Evolutionary conservation across 1,140 invertebrate species (phyloP), one percentile per base, ranked within the genome.

Genomic region (Nymphalis io): DNA sequence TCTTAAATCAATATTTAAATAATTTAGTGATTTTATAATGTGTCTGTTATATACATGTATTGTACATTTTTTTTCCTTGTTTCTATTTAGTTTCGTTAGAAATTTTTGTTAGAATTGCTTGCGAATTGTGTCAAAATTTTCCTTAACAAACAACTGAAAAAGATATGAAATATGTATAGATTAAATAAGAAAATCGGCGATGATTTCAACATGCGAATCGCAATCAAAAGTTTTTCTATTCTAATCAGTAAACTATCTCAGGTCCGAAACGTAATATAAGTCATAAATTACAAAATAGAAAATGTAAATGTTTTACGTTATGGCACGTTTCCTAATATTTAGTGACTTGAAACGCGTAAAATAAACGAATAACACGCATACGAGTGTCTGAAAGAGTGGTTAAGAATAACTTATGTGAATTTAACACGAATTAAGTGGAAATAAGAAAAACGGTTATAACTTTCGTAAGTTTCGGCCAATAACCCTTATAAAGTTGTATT

Each of bases 381-480:
- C 13, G 48, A 23, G n/a, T 63, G 60, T 63, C 60, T 63, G 42
- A 63, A 63, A 51, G 60, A 53, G 46, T 63, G 46, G 60, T 63
- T 63, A 63, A 63, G 46, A 39, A 63, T 53, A 63, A 63, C 10
- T 63, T 63, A 63, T 63, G 60, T 20, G 44, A 38, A 38, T 39
- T 63, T 63, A 63, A 38, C 60, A 63, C 5, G 60, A 63, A 63
- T 63, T 62, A 61, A 44, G 42, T 48, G 60, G 44, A 62, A 62
- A 62, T 23, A 51, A 48, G 21, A 62, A 48, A 44, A 48, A 62
- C 21, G 20, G 21, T 38, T 51, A 33, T 62, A 16, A 48, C 23
- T 48, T n/a, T 38, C 0, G 46, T 27, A 27, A 53, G 51, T 55
- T 15, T 27, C 3, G 23, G 11, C 23, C 21, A 23, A 6, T 55